Conservation (phyloP, 2,113 vertebrate species). For the Colius striatus region DNA sequence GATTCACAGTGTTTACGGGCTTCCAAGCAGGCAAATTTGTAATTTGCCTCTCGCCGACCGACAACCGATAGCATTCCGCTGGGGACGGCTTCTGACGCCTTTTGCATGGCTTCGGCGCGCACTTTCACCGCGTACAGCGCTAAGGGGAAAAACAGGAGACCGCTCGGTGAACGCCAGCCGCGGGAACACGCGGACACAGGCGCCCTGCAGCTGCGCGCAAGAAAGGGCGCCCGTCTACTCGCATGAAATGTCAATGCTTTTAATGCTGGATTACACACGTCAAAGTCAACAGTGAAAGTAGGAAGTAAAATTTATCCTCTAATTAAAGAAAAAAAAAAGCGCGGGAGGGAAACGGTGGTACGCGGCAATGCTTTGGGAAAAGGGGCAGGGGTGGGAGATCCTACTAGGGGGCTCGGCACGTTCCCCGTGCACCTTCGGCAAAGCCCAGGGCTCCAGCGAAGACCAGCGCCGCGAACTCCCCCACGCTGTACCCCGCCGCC, state of each 20-base stretch:
- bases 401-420: not conserved
- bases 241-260: not conserved
- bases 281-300: not conserved
- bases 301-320: not conserved
- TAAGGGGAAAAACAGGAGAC: constrained; percentile 51
- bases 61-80: constrained; percentile 93
- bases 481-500: constrained; percentile 94
- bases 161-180: not conserved
- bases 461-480: constrained; percentile 93
- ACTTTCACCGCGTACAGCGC: constrained; percentile 91
- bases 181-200: accelerated
- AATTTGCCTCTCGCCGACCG: constrained; percentile 80
- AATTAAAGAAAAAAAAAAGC: not conserved
- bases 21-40: constrained; percentile 83
- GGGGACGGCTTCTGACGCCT: constrained; percentile 82
- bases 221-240: not conserved
- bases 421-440: constrained; percentile 83
- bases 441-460: constrained; percentile 92
- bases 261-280: not conserved
- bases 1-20: constrained; percentile 87
- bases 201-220: not conserved
- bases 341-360: too few relatives aligned
- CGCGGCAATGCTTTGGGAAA: too few relatives aligned
- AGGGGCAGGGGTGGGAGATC: not conserved
- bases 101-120: constrained; percentile 94